These are phyloP conservation scores for Pteropus rufus DNA, from an alignment of 2,797 vertebrate species.

Conservation along the genomic window DNA sequence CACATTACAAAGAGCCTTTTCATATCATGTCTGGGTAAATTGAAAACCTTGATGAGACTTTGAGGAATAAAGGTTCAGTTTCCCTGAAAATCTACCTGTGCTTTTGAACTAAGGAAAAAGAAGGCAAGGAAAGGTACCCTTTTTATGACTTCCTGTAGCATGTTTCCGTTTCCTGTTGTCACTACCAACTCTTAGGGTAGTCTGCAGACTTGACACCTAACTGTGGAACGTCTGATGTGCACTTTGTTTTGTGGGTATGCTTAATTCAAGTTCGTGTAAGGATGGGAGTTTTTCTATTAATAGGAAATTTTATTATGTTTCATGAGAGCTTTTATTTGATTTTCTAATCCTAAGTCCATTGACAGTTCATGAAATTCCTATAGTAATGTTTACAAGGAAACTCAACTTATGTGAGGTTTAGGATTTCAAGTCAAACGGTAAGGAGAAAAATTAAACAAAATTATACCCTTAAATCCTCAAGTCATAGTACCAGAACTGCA, in stretches of 20 bases:
- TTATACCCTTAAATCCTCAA: not conserved
- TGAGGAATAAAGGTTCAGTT: not conserved
- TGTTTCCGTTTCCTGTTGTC: not conserved
- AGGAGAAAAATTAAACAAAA: conserved; percentile 15
- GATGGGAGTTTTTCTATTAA: not conserved
- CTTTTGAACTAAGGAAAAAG: not conserved
- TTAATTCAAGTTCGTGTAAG: not conserved
- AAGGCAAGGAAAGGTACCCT: not conserved
- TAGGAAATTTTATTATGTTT: conserved; percentile 12
- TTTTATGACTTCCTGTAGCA: not conserved
- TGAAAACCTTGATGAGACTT: not conserved
- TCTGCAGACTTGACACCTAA: not conserved
- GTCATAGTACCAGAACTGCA: not conserved
- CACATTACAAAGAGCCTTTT: not conserved
- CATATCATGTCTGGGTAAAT: not conserved
- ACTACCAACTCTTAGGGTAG: not conserved
- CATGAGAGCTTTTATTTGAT: not conserved
- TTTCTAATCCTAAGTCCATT: not conserved
- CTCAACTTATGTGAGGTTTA: not conserved
- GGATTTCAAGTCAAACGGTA: not conserved
- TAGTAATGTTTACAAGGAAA: not conserved
- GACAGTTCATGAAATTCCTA: not conserved
- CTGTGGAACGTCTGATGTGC: not conserved
- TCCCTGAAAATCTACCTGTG: not conserved
- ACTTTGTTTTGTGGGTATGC: not conserved